These are phyloP conservation scores for Euglossa dilemma DNA, from an alignment of 1,140 invertebrate species.

Conservation along the genomic window DNA sequence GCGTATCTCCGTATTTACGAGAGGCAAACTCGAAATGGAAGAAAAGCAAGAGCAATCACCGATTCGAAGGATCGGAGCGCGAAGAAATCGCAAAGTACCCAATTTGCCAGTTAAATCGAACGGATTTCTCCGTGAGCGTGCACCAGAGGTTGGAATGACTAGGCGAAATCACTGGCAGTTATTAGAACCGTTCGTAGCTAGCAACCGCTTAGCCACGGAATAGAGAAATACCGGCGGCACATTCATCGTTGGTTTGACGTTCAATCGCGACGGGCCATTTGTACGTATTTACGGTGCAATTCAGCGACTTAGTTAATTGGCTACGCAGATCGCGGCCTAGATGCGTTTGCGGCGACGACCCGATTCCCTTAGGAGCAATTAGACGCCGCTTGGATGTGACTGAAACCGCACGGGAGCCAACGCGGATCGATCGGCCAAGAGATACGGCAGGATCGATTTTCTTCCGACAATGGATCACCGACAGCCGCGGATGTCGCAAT, in stretches of 20 bases:
- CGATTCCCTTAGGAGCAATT: slow-evolving; percentile 58
- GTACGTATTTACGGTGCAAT: slow-evolving; percentile 56
- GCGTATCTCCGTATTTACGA: no score
- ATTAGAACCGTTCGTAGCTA: neutral
- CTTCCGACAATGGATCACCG: neutral
- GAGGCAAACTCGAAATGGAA: no score
- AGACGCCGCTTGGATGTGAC: slow-evolving; percentile 34
- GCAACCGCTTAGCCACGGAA: neutral
- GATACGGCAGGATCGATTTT: slow-evolving; percentile 31
- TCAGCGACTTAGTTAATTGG: slow-evolving; percentile 59
- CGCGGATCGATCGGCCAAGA: neutral
- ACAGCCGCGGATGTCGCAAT: neutral
- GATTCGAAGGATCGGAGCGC: no score
- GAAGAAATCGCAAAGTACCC: no score
- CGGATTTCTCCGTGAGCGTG: neutral
- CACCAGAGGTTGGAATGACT: no score
- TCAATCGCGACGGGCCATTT: slow-evolving; percentile 43
- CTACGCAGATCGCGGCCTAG: slow-evolving; percentile 46
- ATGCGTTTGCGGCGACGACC: slow-evolving; percentile 33
- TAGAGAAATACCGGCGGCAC: neutral
- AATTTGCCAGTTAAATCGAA: no score
- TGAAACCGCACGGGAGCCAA: neutral
- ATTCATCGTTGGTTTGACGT: slow-evolving; percentile 40
- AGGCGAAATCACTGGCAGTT: neutral
- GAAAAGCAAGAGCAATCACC: no score